Evolutionary conservation across 2,888 invertebrate genomes (phyloP).

Genomic region (Rhyacophila evoluta): DNA sequence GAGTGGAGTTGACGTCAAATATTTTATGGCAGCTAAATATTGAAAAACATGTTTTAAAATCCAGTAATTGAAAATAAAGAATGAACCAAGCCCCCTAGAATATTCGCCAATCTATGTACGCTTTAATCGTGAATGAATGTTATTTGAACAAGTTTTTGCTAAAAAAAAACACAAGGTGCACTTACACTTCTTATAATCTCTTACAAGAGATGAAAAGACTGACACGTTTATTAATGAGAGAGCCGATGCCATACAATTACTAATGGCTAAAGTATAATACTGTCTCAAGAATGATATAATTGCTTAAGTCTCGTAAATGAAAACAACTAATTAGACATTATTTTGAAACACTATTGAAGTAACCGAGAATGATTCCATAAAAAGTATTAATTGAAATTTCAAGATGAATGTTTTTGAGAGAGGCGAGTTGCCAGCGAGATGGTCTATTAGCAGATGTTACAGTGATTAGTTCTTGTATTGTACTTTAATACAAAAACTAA

Average conservation of each 20-base stretch:
- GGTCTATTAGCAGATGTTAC: no score
- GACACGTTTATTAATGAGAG: background rate
- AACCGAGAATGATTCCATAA: background rate
- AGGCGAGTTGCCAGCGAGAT: no score
- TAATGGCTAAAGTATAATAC: background rate
- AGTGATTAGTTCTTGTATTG: no score
- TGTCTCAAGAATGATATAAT: background rate
- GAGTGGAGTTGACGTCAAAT: background rate
- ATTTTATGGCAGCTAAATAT: no score
- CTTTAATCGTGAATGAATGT: background rate
- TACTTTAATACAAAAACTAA: no score
- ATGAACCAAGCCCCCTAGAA: background rate
- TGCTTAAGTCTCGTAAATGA: background rate
- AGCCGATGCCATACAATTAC: background rate
- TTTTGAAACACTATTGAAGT: background rate
- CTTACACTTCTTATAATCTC: background rate
- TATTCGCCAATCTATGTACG: background rate
- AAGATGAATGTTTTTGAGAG: no score
- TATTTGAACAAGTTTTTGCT: background rate
- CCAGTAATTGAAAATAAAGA: background rate
- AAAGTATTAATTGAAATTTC: no score
- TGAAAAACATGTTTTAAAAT: no score
- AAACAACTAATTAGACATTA: background rate
- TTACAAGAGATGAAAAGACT: background rate
- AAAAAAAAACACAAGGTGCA: background rate